A percentile compares a stretch with the other conserved stretches of the same genome.
Evolutionary conservation across 2,113 vertebrate species (phyloP).

Genomic region (Macrotus californicus): DNA sequence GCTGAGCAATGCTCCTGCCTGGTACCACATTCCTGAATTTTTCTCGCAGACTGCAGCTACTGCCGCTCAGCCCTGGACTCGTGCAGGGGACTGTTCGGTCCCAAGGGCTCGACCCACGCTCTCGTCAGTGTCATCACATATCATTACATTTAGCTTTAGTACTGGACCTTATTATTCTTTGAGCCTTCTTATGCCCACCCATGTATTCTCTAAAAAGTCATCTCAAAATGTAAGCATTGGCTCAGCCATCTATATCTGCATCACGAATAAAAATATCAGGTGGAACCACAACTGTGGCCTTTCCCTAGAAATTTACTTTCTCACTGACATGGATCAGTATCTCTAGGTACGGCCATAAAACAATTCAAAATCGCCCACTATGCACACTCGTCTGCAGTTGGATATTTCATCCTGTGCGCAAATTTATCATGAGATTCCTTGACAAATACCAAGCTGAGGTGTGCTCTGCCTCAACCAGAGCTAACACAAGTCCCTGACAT

Average conservation of each 20-base stretch:
- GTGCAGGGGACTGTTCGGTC: background rate
- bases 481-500: conserved; percentile 46
- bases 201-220: background rate
- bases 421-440: conserved; percentile 19
- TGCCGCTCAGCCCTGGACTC: background rate
- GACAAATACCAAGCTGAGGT: conserved; percentile 6
- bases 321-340: background rate
- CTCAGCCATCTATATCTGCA: background rate
- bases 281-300: background rate
- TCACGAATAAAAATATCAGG: conserved; percentile 32
- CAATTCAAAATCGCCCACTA: background rate
- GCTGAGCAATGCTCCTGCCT: background rate
- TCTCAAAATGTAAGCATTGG: conserved; percentile 16
- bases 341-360: background rate
- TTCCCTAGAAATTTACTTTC: conserved; percentile 32
- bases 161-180: background rate
- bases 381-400: background rate
- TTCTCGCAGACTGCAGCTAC: background rate
- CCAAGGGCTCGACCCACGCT: background rate
- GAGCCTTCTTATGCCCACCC: background rate
- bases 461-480: background rate
- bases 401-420: background rate
- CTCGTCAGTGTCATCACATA: background rate
- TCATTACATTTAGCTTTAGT: background rate
- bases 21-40: background rate